A percentile compares a stretch with the other conserved stretches of the same genome.
These are phyloP conservation scores for Tapirus terrestris DNA, from an alignment of 2,113 vertebrate species.

Conservation along the genomic window DNA sequence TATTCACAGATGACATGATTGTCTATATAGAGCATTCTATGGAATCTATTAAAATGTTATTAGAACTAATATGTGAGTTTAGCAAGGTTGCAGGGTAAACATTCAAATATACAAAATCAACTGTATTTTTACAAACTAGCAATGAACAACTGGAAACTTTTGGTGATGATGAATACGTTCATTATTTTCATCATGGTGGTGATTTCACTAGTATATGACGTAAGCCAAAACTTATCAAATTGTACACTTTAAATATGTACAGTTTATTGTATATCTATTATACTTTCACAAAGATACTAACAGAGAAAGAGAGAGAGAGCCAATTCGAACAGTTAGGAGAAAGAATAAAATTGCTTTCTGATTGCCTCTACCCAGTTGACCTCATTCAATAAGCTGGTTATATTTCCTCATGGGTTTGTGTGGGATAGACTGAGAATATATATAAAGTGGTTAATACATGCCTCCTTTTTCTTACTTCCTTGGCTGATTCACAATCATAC, in stretches of 20 bases:
- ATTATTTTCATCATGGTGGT: not conserved
- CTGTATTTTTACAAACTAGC: not conserved
- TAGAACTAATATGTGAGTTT: not conserved
- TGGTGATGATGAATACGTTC: not conserved
- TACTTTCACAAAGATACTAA: not conserved
- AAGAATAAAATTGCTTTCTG: not conserved
- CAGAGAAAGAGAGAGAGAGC: not conserved
- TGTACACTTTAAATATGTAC: not conserved
- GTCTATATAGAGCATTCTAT: not conserved
- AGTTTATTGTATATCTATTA: not conserved
- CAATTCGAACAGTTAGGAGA: not conserved
- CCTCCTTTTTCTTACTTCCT: not conserved
- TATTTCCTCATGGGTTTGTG: not conserved
- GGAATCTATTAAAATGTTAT: not conserved
- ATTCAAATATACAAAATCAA: not conserved
- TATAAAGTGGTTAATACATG: not conserved
- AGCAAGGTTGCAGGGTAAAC: not conserved
- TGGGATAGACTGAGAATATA: slow-evolving; percentile 5
- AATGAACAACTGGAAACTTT: not conserved
- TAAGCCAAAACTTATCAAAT: not conserved
- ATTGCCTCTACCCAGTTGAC: not conserved
- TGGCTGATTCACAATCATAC: not conserved
- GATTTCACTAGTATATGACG: not conserved
- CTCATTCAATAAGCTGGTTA: not conserved
- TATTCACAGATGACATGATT: not conserved